Evolutionary conservation across 2,797 vertebrate genomes (phyloP), one percentile per base, ranked within the genome.

Genomic region (Manis crassicaudata): DNA sequence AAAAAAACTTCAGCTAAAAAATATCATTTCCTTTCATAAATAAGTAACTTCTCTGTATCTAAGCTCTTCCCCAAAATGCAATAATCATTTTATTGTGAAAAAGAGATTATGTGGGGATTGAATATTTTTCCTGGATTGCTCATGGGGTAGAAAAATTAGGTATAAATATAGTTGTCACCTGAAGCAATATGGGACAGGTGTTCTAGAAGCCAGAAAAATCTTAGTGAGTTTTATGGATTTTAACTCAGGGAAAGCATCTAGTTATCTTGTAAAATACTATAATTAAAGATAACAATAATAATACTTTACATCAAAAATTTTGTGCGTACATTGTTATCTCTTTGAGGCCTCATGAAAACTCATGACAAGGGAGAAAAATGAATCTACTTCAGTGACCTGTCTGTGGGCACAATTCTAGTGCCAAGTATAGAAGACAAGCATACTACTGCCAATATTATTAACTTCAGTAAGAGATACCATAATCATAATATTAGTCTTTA

Each of bases 221-320:
- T 68, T 75, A 54, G 1, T 70, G 62, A 95, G 70, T 75, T 96
- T 92, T 83, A 52, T 96, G 50, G 35, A 65, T 95, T 91, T 96
- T 82, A 85, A 88, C n/a, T 95, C n/a, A 87, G 60, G 62, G 62
- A 96, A 94, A 96, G 88, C 70, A 95, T 21, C 62, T 70, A 89
- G 83, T 94, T 89, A 75, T 80, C 70, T 90, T 88, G n/a, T 29
- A 77, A 89, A 96, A 81, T 56, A 43, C 60, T 91, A 3, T 88
- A 95, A 77, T 83, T 77, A 94, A 95, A 73, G 32, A 75, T 82
- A 93, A 77, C 43, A 68, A 81, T 65, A 88, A 86, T 67, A 83
- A 65, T 79, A 82, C 10, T 46, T 89, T 60, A 58, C 43, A 81
- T 90, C 21, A 93, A 81, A 96, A 94, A 80, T 77, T n/a, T 50